Base-by-base conservation (phyloP, 2,797 vertebrate species). In the Sylvilagus floridanus region DNA sequence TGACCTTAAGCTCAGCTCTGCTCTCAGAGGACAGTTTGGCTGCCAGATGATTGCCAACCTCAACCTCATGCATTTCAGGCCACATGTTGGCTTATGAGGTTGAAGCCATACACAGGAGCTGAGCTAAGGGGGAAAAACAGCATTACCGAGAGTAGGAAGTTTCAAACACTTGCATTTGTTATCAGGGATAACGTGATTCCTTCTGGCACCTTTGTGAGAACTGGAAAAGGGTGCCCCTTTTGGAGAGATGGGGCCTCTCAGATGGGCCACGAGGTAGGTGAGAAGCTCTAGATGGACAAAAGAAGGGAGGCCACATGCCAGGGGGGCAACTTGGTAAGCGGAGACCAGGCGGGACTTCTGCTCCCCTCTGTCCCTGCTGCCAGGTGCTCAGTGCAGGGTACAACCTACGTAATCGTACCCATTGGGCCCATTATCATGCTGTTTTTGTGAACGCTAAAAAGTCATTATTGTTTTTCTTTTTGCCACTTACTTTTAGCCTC, bases 401-500 rank as follows among this genome's bases (percentile, higher is more conserved):
- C 28, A 52, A 3, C 22, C 35, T 50, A 21, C 10, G 3, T 0
- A 1, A 17, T 21, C 60, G 35, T 3, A 32, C 13, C 2, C 10
- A 4, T 28, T 2, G 42, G 52, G 26, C 16, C 26, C 4, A 0
- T 37, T 62, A 9, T 47, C 26, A 30, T 30, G 42, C 11, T 77
- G 35, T 69, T 63, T 62, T 28, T 19, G 2, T 0, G 8, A 19
- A 50, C 5, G 57, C n/a, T 84, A 0, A 22, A 69, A 5, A 32
- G 37, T 84, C 0, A 50, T 88, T 24, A 60, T 69, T 95, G 16
- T 84, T n/a, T 68, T 88, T 83, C 17, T 77, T 1, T 30, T 57
- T 97, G 97, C 87, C 98, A 78, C 47, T 1, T 32, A 98, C 94
- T 97, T 98, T 97, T 97, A 99, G 99, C 99, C 98, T 73, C 98